Evolutionary conservation across 2,888 invertebrate genomes (phyloP).

Genomic region (Chymomyza caudatula): DNA sequence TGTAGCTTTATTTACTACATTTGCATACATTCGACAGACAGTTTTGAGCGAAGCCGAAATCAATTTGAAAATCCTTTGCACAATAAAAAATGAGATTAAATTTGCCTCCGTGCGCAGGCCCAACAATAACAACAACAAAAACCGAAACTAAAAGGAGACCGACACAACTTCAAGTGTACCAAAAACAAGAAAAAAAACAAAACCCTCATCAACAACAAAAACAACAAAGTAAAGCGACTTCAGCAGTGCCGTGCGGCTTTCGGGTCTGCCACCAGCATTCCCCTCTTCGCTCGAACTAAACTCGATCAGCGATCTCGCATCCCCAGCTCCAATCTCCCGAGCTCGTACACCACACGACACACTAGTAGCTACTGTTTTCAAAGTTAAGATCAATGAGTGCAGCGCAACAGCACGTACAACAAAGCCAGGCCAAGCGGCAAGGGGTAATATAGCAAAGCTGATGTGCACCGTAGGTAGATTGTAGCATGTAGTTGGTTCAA

Average conservation of each 20-base stretch:
- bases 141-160: slow-evolving; percentile 28
- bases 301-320: slow-evolving; percentile 13
- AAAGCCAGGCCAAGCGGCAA: not conserved
- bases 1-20: slow-evolving; percentile 70
- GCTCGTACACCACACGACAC: slow-evolving; percentile 27
- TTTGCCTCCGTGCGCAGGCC: slow-evolving; percentile 54
- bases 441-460: slow-evolving; percentile 7
- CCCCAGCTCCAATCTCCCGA: slow-evolving; percentile 1
- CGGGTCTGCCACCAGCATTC: slow-evolving; percentile 8
- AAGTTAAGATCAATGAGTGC: slow-evolving; percentile 73
- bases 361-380: slow-evolving; percentile 74
- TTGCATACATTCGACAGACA: slow-evolving; percentile 44
- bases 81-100: slow-evolving; percentile 59
- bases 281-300: not conserved
- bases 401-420: slow-evolving; percentile 31
- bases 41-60: slow-evolving; percentile 39
- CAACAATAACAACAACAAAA: slow-evolving; percentile 36
- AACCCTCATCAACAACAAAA: slow-evolving; percentile 11
- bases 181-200: not conserved
- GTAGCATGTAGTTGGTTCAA: slow-evolving; percentile 10
- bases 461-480: slow-evolving; percentile 28
- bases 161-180: slow-evolving; percentile 34
- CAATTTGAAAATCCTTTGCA: slow-evolving; percentile 69
- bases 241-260: slow-evolving; percentile 49
- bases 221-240: slow-evolving; percentile 64